Conservation (phyloP, 2,797 vertebrate species). For the Enteromius mattozi region DNA sequence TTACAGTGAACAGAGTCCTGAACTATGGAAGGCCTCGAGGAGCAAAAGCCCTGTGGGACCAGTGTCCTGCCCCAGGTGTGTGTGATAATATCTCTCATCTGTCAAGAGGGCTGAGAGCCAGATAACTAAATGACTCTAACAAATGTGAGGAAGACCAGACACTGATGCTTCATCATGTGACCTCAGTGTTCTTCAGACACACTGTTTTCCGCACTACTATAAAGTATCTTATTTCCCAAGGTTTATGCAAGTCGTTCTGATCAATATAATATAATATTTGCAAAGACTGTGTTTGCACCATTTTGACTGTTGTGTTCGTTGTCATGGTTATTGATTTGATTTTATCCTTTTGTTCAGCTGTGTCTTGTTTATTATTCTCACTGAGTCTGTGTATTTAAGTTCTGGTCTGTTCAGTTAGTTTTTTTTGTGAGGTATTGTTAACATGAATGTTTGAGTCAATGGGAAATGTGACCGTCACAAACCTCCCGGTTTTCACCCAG, state of each 20-base stretch:
- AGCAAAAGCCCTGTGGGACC: slow-evolving; percentile 33
- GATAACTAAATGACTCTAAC: slow-evolving; percentile 31
- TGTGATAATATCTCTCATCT: slow-evolving; percentile 47
- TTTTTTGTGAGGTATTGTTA: too few species aligned
- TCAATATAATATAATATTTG: neutral
- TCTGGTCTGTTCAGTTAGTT: too few species aligned
- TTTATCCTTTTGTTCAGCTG: too few species aligned
- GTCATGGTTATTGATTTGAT: too few species aligned
- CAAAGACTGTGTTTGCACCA: too few species aligned
- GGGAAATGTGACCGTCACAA: too few species aligned
- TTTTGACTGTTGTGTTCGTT: too few species aligned
- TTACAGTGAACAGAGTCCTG: slow-evolving; percentile 60
- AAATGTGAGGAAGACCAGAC: slow-evolving; percentile 35
- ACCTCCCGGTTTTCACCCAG: too few species aligned
- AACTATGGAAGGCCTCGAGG: neutral
- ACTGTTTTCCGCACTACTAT: neutral
- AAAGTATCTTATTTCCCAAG: neutral
- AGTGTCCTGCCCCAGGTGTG: slow-evolving; percentile 38
- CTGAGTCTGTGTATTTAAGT: too few species aligned
- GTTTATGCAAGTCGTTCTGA: neutral
- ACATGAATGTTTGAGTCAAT: too few species aligned
- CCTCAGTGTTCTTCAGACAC: slow-evolving; percentile 3
- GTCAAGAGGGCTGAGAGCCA: slow-evolving; percentile 24
- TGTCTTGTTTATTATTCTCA: too few species aligned
- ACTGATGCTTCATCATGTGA: slow-evolving; percentile 23